phyloP scores from a whole-genome alignment of 2,113 vertebrate species.

The Microcebus ravelobensis region DNA sequence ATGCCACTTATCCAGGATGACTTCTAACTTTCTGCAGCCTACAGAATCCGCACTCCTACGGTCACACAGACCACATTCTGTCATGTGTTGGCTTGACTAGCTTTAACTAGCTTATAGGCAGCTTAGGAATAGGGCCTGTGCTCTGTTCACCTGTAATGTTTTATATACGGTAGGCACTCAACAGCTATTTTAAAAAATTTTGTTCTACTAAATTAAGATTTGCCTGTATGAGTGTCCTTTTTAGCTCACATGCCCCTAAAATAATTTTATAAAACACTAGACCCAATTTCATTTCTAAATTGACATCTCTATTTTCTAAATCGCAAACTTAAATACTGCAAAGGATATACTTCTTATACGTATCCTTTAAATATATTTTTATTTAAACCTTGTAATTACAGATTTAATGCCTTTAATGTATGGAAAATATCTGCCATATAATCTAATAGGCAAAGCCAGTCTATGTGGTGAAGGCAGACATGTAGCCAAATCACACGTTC shows the following conservation, averaged over 20 bases:
- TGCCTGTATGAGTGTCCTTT: background rate
- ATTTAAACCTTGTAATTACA: background rate
- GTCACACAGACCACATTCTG: background rate
- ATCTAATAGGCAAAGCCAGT: background rate
- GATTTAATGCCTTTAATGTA: background rate
- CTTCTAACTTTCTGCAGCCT: background rate
- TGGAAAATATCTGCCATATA: background rate
- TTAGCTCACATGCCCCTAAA: background rate
- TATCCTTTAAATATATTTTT: background rate
- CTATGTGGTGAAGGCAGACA: background rate
- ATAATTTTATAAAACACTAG: conserved; percentile 10
- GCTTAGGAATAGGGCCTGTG: background rate
- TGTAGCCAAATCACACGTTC: background rate
- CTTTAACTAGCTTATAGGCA: background rate
- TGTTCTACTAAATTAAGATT: background rate
- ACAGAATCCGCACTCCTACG: background rate
- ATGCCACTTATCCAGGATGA: background rate
- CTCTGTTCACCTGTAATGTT: background rate
- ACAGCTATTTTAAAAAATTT: background rate
- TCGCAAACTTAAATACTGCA: background rate
- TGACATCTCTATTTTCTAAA: background rate
- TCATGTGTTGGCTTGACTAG: background rate
- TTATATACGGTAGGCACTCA: background rate
- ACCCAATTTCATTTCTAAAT: background rate
- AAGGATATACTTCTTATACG: background rate